phyloP scores from a whole-genome alignment of 2,888 invertebrate species.

The Odontomyia ornata region DNA sequence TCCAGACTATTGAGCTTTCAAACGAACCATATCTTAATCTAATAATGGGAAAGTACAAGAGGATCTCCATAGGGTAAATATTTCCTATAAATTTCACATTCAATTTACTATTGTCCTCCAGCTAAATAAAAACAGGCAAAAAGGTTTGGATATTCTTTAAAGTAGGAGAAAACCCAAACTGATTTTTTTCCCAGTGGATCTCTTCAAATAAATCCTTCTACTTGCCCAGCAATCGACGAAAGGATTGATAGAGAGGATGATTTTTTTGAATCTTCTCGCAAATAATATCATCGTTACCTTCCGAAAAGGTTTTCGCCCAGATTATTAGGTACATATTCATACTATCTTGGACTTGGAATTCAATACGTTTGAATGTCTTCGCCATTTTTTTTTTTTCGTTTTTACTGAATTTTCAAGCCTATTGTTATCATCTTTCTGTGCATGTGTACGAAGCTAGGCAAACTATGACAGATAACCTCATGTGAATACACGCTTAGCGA shows the following conservation, averaged over 20 bases:
- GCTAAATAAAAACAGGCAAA: not conserved
- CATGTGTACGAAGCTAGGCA: not conserved
- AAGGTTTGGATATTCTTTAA: not conserved
- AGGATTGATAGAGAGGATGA: not conserved
- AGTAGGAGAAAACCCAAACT: not conserved
- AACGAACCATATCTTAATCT: not conserved
- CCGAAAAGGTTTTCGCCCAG: not conserved
- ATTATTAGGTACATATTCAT: constrained; percentile 42
- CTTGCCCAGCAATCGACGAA: not conserved
- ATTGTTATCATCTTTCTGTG: constrained; percentile 6
- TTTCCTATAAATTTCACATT: constrained; percentile 25
- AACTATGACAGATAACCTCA: not conserved
- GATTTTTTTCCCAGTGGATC: not conserved
- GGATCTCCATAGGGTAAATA: constrained; percentile 13
- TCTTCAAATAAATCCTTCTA: not conserved
- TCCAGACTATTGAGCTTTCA: not conserved
- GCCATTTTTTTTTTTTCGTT: not conserved
- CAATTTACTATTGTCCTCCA: constrained; percentile 15
- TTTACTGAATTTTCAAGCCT: not conserved
- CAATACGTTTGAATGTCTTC: constrained; percentile 2
- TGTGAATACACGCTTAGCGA: not conserved
- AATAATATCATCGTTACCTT: constrained; percentile 36
- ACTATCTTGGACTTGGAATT: constrained; percentile 15
- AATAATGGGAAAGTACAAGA: not conserved
- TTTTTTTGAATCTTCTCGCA: constrained; percentile 4